Evolutionary conservation across 2,797 vertebrate genomes (phyloP), one percentile per base, ranked within the genome.

Genomic region (Pelobates cultripes): DNA sequence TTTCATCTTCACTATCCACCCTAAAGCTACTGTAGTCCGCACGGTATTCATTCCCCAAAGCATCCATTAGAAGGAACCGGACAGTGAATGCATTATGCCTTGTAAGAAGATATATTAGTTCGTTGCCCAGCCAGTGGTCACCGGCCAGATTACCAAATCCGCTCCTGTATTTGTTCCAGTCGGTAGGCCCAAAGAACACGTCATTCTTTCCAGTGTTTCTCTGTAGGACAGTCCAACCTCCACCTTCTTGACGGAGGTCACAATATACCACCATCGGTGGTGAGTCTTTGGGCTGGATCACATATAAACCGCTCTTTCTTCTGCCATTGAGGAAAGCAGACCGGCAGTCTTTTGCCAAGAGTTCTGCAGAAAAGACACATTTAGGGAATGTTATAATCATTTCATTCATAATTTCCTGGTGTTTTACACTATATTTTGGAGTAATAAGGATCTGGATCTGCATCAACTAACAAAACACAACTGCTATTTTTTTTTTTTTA

Each of bases 341-440:
- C 78, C 12, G 7, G 71, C 86, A 90, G 77, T 86, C 73, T 63
- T 72, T 85, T 69, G 79, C 81, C 42, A 87, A 67, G 10, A 81
- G 85, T 7, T 55, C 80, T 86, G 45, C 43, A 9, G 72, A 71
- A 63, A 9, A 73, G 3, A 79, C 4, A 45, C 43, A 51, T 17
- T 13, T 53, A 3, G 7, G 17, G 14, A 61, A 9, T 10, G 10
- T 61, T 61, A 61, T 4, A 10, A 13, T 13, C 14, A 61, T 61
- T 4, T 61, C 28, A 43, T 7, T 42, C 8, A 42, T 57, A 43
- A 7, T 14, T 2, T 3, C 53, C 9, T 43, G 15, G 28, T 47
- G 8, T 15, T 63, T 28, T 28, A 28, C 28, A 28, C 28, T 1
- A 28, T 28, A 28, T 28, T 28, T 28, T 28, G 28, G 28, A 28